Percentiles rank a stretch among this genome's conserved stretches.
These are phyloP conservation scores for Oscheius myriophilus DNA, from an alignment of 2,888 invertebrate genomes.

Conservation along the genomic window DNA sequence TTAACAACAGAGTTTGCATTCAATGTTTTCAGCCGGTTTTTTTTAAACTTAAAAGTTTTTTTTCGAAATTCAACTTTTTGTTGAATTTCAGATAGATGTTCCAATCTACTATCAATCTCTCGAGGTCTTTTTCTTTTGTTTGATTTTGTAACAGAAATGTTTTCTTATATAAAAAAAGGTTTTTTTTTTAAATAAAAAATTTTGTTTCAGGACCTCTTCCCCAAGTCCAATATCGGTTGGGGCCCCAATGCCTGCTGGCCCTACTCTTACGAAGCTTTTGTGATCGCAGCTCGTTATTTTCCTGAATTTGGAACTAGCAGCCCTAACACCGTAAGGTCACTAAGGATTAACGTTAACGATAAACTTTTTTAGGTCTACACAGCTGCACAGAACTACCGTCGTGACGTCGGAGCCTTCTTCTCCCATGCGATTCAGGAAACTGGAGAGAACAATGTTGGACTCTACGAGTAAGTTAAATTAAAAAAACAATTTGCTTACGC, in stretches of 20 bases:
- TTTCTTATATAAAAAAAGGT: too few relatives aligned
- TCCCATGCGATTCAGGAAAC: slow-evolving; percentile 67
- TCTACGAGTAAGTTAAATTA: slow-evolving; percentile 46
- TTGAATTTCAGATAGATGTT: too few relatives aligned
- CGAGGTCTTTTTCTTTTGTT: too few relatives aligned
- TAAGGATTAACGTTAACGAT: too few relatives aligned
- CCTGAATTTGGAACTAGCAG: slow-evolving; percentile 59
- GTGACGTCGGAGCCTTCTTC: slow-evolving; percentile 65
- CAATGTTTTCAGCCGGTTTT: too few relatives aligned
- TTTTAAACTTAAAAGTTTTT: too few relatives aligned
- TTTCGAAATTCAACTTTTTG: too few relatives aligned
- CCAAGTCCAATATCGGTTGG: slow-evolving; percentile 65
- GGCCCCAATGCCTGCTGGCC: slow-evolving; percentile 61
- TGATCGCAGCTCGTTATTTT: slow-evolving; percentile 64
- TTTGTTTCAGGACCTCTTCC: slow-evolving; percentile 57
- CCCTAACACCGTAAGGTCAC: slow-evolving; percentile 45
- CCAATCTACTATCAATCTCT: too few relatives aligned
- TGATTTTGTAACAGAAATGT: too few relatives aligned
- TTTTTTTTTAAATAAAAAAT: too few relatives aligned
- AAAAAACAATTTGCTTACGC: background rate
- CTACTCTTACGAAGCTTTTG: slow-evolving; percentile 64
- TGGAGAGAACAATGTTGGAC: slow-evolving; percentile 62
- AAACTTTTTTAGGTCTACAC: slow-evolving; percentile 42
- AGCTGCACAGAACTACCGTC: slow-evolving; percentile 51
- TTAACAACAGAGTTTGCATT: too few relatives aligned